Evolutionary conservation across 2,888 invertebrate genomes (phyloP).

Genomic region (Mimachlamys varia): DNA sequence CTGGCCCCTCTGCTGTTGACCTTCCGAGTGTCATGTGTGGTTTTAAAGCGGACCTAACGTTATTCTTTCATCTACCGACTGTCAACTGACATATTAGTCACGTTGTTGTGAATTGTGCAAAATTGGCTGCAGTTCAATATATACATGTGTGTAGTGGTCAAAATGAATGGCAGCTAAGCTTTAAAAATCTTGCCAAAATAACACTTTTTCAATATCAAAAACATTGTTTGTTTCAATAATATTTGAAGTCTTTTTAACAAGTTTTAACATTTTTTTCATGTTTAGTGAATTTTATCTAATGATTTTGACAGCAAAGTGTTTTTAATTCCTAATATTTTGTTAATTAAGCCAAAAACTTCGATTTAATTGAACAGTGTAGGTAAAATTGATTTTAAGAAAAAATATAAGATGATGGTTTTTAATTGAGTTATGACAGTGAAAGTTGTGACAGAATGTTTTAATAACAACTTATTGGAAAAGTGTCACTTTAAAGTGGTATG

Average conservation of each 20-base stretch:
- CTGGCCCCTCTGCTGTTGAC: neutral
- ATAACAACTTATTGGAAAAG: neutral
- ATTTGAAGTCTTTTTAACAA: neutral
- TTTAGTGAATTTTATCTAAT: neutral
- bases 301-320: neutral
- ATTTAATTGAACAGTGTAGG: neutral
- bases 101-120: neutral
- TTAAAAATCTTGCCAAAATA: neutral
- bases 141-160: neutral
- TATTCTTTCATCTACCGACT: neutral
- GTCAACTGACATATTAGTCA: neutral
- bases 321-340: neutral
- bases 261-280: neutral
- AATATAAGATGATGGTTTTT: neutral
- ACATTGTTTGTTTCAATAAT: neutral
- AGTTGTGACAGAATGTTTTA: neutral
- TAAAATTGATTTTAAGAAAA: neutral
- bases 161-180: slow-evolving; percentile 1
- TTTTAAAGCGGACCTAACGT: neutral
- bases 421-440: neutral
- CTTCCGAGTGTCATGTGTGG: neutral
- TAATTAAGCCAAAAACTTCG: neutral
- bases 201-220: neutral
- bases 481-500: neutral
- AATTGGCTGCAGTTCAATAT: neutral